A percentile compares a stretch with the other conserved stretches of the same genome.
Conservation (phyloP, 2,797 vertebrate species). For the Hyperoplus immaculatus region DNA sequence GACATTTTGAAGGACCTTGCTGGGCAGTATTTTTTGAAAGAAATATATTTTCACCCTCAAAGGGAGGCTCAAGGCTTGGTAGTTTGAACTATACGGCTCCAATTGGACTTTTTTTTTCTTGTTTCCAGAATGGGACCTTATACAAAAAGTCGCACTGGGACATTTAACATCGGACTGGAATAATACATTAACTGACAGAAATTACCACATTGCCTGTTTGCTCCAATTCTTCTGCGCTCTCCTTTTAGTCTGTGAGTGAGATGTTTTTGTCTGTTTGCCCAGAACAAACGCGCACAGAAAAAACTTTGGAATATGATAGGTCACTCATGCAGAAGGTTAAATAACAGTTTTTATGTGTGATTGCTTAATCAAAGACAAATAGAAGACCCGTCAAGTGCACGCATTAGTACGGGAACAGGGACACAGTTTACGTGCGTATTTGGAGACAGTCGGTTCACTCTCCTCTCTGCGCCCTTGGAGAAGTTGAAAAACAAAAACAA, state of each 20-base stretch:
- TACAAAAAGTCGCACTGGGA: constrained; percentile 67
- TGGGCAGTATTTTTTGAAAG: constrained; percentile 47
- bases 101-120: constrained; percentile 67
- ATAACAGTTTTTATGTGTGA: constrained; percentile 43
- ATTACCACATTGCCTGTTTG: constrained; percentile 25
- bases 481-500: constrained; percentile 73
- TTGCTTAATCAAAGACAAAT: constrained; percentile 38
- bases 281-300: constrained; percentile 67
- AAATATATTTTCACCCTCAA: constrained; percentile 12
- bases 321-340: constrained; percentile 37
- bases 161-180: constrained; percentile 80
- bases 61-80: not conserved
- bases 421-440: constrained; percentile 67
- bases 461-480: constrained; percentile 62
- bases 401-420: constrained; percentile 44
- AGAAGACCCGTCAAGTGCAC: constrained; percentile 36
- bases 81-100: constrained; percentile 40
- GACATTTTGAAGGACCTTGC: constrained; percentile 58
- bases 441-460: constrained; percentile 63
- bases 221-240: constrained; percentile 35
- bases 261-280: constrained; percentile 61
- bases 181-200: constrained; percentile 63
- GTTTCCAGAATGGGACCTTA: constrained; percentile 73
- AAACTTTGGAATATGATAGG: constrained; percentile 77
- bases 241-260: constrained; percentile 39